A percentile compares a stretch with the other conserved stretches of the same genome.
Conservation (phyloP, 2,113 vertebrate genomes). For the Notothenia coriiceps region DNA sequence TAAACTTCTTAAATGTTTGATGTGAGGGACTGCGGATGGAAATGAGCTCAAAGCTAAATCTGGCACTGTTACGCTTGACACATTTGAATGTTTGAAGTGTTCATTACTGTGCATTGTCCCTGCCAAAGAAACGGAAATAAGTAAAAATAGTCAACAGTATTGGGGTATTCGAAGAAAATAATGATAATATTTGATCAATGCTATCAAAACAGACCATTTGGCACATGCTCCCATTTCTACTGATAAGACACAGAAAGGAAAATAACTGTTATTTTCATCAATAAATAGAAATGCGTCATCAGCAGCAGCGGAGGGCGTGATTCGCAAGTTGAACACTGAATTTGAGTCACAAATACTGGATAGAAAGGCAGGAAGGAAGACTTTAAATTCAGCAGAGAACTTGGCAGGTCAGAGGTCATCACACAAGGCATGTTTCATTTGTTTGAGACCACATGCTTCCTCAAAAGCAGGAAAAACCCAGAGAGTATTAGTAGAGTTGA, state of each 20-base stretch:
- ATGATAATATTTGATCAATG: no score
- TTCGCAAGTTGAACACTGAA: constrained; percentile 66
- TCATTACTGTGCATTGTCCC: no score
- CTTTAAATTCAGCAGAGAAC: constrained; percentile 64
- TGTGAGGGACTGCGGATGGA: no score
- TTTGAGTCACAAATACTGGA: constrained; percentile 21
- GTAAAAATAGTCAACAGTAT: no score
- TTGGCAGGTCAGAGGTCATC: constrained; percentile 45
- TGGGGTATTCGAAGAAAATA: no score
- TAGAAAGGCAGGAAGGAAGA: neutral
- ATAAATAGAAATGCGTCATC: neutral
- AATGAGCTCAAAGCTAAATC: no score
- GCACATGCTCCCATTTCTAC: neutral
- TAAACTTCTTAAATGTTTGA: no score
- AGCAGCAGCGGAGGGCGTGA: neutral
- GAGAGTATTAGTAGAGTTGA: constrained; percentile 62
- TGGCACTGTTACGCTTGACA: no score
- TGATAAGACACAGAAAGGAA: constrained; percentile 17
- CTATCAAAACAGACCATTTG: no score
- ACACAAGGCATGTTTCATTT: constrained; percentile 55
- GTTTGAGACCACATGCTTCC: constrained; percentile 70
- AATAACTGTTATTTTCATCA: neutral
- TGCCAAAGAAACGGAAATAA: no score
- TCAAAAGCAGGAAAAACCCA: constrained; percentile 56
- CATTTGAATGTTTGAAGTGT: no score